Evolutionary conservation across 2,113 vertebrate genomes (phyloP).

Genomic region (Nothobranchius furzeri): DNA sequence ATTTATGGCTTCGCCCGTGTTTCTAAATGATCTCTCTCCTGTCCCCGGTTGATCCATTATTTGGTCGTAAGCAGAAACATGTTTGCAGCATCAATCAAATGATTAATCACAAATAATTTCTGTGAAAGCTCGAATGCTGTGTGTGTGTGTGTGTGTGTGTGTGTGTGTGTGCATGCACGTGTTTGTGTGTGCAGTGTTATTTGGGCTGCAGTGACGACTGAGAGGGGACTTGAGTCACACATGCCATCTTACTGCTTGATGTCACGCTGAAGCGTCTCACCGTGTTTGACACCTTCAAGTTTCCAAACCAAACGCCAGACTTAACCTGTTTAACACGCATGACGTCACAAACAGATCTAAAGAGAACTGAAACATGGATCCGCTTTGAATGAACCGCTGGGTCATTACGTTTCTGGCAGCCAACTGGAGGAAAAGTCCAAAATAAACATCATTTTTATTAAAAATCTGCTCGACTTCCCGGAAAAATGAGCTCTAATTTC

Average conservation of each 20-base stretch:
- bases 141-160: background rate
- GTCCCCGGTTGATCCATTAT: slow-evolving; percentile 76
- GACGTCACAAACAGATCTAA: background rate
- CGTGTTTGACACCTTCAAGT: background rate
- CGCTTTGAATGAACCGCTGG: background rate
- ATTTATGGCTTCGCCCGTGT: slow-evolving; percentile 72
- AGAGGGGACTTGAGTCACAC: background rate
- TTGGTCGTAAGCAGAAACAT: slow-evolving; percentile 74
- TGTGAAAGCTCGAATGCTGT: slow-evolving; percentile 46
- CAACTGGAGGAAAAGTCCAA: too few species aligned
- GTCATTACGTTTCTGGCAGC: too few species aligned
- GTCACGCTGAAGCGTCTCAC: background rate
- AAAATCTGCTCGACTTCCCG: too few species aligned
- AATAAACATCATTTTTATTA: too few species aligned
- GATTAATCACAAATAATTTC: slow-evolving; percentile 72
- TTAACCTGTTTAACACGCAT: background rate
- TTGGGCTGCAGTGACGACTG: slow-evolving; percentile 1
- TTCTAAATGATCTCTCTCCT: slow-evolving; percentile 69
- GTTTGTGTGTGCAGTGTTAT: background rate
- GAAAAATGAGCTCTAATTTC: too few species aligned
- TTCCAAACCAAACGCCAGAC: background rate
- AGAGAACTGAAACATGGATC: background rate
- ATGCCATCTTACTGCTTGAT: background rate
- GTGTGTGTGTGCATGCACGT: background rate
- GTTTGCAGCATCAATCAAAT: slow-evolving; percentile 73